A percentile compares a stretch with the other conserved stretches of the same genome.
phyloP scores from a whole-genome alignment of 2,797 vertebrate genomes.

The Sarcophilus harrisii region DNA sequence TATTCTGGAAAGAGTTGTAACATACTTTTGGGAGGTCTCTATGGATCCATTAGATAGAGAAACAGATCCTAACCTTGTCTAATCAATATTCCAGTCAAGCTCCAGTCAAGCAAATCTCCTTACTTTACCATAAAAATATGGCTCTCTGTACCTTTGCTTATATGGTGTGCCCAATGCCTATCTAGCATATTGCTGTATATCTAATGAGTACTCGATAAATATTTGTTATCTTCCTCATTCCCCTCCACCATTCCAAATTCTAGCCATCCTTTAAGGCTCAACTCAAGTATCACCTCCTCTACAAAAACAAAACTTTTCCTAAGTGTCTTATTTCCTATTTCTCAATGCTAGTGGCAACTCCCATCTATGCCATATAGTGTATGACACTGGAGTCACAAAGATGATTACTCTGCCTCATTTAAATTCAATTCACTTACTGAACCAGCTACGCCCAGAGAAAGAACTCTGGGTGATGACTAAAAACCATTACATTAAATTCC shows the following conservation, averaged over 20 bases:
- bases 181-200: background rate
- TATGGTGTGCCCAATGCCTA: background rate
- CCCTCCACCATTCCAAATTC: background rate
- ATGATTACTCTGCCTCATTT: background rate
- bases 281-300: background rate
- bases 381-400: background rate
- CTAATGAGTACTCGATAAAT: background rate
- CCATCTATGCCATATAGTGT: background rate
- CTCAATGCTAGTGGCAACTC: background rate
- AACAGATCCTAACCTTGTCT: background rate
- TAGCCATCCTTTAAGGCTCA: background rate
- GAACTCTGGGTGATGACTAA: no score
- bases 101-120: background rate
- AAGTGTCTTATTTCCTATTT: background rate
- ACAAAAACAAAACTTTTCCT: background rate
- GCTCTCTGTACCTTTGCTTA: background rate
- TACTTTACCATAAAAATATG: background rate
- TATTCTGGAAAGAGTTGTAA: background rate
- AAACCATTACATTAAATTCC: no score
- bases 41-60: background rate
- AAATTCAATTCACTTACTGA: background rate
- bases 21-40: background rate
- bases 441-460: no score
- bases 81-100: background rate
- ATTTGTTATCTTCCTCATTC: background rate